A percentile compares a stretch with the other conserved stretches of the same genome.
Evolutionary conservation across 2,113 vertebrate species (phyloP).

Genomic region (Cottus gobio): DNA sequence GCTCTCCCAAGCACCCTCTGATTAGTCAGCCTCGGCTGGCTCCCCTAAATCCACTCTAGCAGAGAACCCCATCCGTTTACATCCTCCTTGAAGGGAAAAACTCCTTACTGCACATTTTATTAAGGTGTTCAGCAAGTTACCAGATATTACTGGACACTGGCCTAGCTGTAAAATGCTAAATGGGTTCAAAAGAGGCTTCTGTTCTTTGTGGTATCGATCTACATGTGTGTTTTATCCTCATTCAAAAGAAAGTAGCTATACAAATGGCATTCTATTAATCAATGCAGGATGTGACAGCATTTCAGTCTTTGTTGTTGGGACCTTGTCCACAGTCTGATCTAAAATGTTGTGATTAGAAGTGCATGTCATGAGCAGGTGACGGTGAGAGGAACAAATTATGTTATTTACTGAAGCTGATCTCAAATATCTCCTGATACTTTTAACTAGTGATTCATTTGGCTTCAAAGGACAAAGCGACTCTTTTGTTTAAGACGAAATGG

Average conservation of each 20-base stretch:
- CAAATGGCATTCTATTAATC: constrained; percentile 7
- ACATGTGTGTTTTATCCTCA: constrained; percentile 4
- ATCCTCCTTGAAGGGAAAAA: constrained; percentile 73
- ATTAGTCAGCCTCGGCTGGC: constrained; percentile 82
- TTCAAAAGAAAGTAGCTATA: background rate
- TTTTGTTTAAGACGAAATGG: constrained; percentile 22
- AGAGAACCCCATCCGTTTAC: constrained; percentile 72
- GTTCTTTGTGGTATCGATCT: constrained; percentile 6
- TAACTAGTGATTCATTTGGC: constrained; percentile 32
- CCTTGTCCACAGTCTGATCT: constrained; percentile 8
- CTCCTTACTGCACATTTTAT: constrained; percentile 72
- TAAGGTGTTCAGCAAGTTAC: constrained; percentile 67
- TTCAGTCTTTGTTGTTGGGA: constrained; percentile 13
- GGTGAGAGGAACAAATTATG: constrained; percentile 31
- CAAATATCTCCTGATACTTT: constrained; percentile 34
- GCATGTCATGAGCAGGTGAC: constrained; percentile 25
- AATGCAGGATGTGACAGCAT: background rate
- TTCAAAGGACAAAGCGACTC: constrained; percentile 36
- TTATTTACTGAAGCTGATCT: constrained; percentile 25
- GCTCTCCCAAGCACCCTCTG: constrained; percentile 82
- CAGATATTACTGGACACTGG: constrained; percentile 53
- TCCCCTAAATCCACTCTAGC: constrained; percentile 79
- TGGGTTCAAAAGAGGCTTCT: constrained; percentile 5
- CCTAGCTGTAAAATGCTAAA: constrained; percentile 39
- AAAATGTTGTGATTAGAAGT: constrained; percentile 7